Conservation (phyloP, 2,113 vertebrate species). For the Amazona vittata region DNA sequence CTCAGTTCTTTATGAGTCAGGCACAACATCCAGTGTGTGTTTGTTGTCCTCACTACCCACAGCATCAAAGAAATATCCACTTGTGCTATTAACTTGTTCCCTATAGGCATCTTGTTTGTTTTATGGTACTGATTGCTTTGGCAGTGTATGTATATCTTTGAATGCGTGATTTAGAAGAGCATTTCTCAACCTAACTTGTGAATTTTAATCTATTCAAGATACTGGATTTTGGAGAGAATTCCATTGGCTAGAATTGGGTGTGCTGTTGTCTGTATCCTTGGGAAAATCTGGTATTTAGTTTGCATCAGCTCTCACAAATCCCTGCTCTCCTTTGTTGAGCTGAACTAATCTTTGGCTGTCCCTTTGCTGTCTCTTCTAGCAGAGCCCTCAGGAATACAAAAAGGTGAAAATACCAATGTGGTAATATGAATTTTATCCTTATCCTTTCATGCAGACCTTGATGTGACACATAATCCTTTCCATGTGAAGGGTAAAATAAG, state of each 20-base stretch:
- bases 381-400: constrained; percentile 16
- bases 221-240: not conserved
- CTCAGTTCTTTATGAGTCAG: not conserved
- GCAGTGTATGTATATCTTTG: accelerated
- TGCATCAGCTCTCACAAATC: not conserved
- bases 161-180: not conserved
- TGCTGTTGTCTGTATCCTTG: not conserved
- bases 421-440: not conserved
- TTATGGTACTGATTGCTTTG: not conserved
- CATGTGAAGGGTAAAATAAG: not conserved
- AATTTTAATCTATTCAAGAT: not conserved
- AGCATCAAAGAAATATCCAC: accelerated
- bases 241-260: not conserved
- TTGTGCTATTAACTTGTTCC: not conserved
- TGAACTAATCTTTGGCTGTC: not conserved
- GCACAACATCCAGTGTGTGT: not conserved
- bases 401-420: not conserved
- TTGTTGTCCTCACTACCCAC: not conserved
- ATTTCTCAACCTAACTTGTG: not conserved
- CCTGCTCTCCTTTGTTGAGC: not conserved
- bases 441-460: not conserved
- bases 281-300: not conserved
- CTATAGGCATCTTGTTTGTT: accelerated
- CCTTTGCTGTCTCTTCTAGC: not conserved
- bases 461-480: not conserved